A percentile compares a stretch with the other conserved stretches of the same genome.
Evolutionary conservation across 2,113 vertebrate species (phyloP).

Genomic region (Rhea americana): DNA sequence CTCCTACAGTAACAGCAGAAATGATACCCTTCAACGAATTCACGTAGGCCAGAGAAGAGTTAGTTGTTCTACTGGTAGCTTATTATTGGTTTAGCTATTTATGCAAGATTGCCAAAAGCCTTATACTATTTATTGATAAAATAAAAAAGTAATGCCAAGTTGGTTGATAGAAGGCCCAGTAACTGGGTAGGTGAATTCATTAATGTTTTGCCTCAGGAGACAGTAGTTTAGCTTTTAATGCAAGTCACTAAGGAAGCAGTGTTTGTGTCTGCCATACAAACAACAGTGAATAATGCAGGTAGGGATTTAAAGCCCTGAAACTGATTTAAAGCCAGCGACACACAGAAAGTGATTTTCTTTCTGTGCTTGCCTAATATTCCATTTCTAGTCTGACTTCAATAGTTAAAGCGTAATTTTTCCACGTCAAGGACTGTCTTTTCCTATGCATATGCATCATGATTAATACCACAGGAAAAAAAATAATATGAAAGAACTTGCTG

Average conservation of each 20-base stretch:
- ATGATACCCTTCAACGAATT: neutral
- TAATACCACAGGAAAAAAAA: neutral
- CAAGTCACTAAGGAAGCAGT: neutral
- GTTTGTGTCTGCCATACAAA: neutral
- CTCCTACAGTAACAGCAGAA: rapidly evolving
- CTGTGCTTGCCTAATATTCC: neutral
- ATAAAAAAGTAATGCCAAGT: conserved; percentile 26
- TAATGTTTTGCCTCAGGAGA: conserved; percentile 30
- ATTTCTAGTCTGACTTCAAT: neutral
- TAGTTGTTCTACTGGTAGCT: neutral
- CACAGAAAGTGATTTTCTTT: neutral
- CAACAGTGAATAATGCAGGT: neutral
- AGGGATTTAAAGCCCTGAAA: neutral
- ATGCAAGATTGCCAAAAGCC: neutral
- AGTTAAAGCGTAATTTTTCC: neutral
- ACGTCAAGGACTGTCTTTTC: neutral
- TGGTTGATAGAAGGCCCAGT: neutral
- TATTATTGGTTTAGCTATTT: neutral
- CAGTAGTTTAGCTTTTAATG: neutral
- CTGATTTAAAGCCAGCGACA: neutral
- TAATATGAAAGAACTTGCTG: neutral
- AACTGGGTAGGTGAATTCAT: conserved; percentile 17
- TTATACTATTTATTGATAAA: conserved; percentile 1
- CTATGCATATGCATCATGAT: neutral
- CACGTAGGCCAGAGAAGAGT: neutral